Evolutionary conservation across 2,888 invertebrate species (phyloP).

Genomic region (Eledone cirrhosa): DNA sequence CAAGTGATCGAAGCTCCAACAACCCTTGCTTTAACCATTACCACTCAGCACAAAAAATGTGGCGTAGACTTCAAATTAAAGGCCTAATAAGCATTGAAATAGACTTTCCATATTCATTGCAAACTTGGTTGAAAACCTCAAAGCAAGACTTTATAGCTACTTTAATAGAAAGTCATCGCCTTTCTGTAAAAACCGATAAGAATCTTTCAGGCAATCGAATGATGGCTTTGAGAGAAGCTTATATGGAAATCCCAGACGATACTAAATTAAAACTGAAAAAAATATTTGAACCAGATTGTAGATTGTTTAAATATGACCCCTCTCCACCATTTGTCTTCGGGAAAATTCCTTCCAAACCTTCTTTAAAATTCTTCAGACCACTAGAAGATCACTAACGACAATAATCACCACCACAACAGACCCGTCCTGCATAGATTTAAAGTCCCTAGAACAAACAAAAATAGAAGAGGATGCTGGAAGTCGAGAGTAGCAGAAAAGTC

Average conservation of each 20-base stretch:
- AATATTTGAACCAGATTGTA: slow-evolving; percentile 28
- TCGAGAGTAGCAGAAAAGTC: too few relatives aligned
- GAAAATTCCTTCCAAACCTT: too few relatives aligned
- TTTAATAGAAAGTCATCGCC: neutral
- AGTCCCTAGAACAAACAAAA: too few relatives aligned
- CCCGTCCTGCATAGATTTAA: too few relatives aligned
- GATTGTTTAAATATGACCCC: slow-evolving; percentile 27
- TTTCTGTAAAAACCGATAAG: neutral
- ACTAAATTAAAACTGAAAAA: slow-evolving; percentile 9
- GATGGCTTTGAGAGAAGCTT: slow-evolving; percentile 26
- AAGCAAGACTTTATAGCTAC: neutral
- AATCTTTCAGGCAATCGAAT: neutral
- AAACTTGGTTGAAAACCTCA: neutral
- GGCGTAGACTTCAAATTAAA: slow-evolving; percentile 15
- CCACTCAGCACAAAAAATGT: neutral
- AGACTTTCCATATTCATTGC: slow-evolving; percentile 11
- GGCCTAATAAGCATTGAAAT: slow-evolving; percentile 19
- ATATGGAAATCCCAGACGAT: neutral
- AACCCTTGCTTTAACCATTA: neutral
- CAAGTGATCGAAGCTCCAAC: too few relatives aligned
- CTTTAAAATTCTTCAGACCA: too few relatives aligned
- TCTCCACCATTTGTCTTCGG: neutral
- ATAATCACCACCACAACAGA: too few relatives aligned
- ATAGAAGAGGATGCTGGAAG: too few relatives aligned
- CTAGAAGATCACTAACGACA: too few relatives aligned